A percentile compares a stretch with the other conserved stretches of the same genome.
phyloP scores from a whole-genome alignment of 2,888 invertebrate species.

The Antheraea yamamai region DNA sequence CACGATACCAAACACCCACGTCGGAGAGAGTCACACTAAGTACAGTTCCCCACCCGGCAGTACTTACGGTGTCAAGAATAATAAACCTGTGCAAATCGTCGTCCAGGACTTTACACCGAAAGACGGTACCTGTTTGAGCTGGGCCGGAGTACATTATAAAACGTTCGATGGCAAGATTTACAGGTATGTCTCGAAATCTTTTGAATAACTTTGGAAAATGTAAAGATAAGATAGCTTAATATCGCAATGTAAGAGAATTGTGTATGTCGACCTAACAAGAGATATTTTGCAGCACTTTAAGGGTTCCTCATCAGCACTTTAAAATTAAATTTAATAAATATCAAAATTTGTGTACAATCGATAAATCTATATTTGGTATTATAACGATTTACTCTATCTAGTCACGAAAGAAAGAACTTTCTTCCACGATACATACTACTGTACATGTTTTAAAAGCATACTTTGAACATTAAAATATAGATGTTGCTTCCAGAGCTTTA shows the following conservation, averaged over 20 bases:
- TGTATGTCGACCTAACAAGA: not conserved
- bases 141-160: conserved; percentile 91
- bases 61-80: conserved; percentile 26
- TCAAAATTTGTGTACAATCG: too few species aligned
- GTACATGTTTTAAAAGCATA: too few species aligned
- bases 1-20: conserved; percentile 14
- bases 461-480: too few species aligned
- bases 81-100: conserved; percentile 46
- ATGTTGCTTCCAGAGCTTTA: too few species aligned
- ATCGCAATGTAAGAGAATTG: not conserved
- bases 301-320: too few species aligned
- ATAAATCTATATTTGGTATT: too few species aligned
- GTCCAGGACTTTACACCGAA: conserved; percentile 77
- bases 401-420: too few species aligned
- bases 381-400: too few species aligned
- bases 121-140: conserved; percentile 88
- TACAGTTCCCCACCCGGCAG: conserved; percentile 29
- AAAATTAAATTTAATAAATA: too few species aligned
- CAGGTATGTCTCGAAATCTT: conserved; percentile 68
- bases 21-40: conserved; percentile 29
- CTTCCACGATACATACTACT: too few species aligned
- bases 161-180: conserved; percentile 92
- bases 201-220: not conserved
- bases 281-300: too few species aligned
- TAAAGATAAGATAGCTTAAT: not conserved